Evolutionary conservation across 1,140 invertebrate genomes (phyloP).

Genomic region (Hyposmocoma kahamanoa): DNA sequence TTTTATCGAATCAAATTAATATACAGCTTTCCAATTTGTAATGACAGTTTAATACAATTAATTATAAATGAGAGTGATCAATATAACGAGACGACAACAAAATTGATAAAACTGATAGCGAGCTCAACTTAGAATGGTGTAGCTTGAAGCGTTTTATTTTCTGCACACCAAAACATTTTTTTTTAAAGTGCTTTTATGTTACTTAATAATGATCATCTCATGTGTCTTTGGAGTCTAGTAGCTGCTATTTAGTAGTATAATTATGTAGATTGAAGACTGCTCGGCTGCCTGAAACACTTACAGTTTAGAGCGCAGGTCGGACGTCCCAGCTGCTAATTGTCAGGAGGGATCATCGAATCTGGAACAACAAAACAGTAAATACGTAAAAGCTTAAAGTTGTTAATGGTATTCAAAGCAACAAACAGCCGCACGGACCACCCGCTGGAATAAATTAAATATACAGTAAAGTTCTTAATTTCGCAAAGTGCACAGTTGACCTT

Average conservation of each 20-base stretch:
- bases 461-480: no score
- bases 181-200: no score
- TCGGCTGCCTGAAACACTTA: slow-evolving; percentile 62
- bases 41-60: not conserved
- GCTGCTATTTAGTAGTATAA: slow-evolving; percentile 4
- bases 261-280: slow-evolving; percentile 40
- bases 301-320: slow-evolving; percentile 78
- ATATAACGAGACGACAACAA: not conserved
- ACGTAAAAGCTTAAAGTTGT: no score
- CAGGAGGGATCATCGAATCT: slow-evolving; percentile 75
- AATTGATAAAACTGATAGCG: not conserved
- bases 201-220: no score
- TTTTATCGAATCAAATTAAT: not conserved
- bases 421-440: no score
- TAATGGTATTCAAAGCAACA: no score
- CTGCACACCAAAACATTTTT: no score
- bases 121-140: no score
- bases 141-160: no score
- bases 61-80: not conserved
- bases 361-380: slow-evolving; percentile 24
- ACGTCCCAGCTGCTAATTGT: slow-evolving; percentile 81
- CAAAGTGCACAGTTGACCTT: no score
- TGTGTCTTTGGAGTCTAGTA: slow-evolving; percentile 7
- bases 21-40: not conserved
- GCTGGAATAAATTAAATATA: no score